Evolutionary conservation across 2,888 invertebrate species (phyloP).

Genomic region (Petrolisthes manimaculis): DNA sequence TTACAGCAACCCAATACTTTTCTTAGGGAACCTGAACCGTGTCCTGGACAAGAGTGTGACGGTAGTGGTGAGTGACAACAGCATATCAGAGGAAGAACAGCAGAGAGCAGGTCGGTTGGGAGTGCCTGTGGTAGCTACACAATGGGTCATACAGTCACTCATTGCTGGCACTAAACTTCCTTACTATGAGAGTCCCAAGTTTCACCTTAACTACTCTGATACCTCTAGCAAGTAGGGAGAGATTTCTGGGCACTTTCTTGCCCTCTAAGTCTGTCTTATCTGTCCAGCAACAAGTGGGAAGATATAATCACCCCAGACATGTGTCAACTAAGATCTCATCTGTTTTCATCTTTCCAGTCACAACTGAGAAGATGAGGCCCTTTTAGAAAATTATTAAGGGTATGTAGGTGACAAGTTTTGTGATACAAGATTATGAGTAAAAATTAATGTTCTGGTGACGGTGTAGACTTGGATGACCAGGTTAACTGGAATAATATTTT

Average conservation of each 20-base stretch:
- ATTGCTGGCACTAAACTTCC: constrained; percentile 48
- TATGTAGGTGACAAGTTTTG: background rate
- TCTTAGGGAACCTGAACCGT: constrained; percentile 53
- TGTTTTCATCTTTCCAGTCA: too few species aligned
- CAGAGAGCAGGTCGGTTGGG: constrained; percentile 49
- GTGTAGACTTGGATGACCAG: background rate
- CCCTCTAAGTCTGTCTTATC: too few species aligned
- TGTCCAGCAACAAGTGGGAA: too few species aligned
- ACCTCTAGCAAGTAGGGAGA: background rate
- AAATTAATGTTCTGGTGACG: background rate
- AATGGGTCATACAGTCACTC: constrained; percentile 64
- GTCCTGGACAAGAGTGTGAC: constrained; percentile 54
- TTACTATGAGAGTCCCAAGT: constrained; percentile 41
- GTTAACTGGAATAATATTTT: background rate
- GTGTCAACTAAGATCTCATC: too few species aligned
- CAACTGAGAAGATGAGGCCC: background rate
- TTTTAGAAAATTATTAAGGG: background rate
- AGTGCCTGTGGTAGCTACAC: constrained; percentile 58
- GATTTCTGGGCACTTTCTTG: too few species aligned
- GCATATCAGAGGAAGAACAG: constrained; percentile 54
- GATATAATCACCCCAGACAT: too few species aligned
- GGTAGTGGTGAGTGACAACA: constrained; percentile 57
- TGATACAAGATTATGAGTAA: too few species aligned
- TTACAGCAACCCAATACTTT: background rate
- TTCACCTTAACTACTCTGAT: constrained; percentile 30